phyloP scores from a whole-genome alignment of 2,797 vertebrate genomes.

The Onychomys torridus region DNA sequence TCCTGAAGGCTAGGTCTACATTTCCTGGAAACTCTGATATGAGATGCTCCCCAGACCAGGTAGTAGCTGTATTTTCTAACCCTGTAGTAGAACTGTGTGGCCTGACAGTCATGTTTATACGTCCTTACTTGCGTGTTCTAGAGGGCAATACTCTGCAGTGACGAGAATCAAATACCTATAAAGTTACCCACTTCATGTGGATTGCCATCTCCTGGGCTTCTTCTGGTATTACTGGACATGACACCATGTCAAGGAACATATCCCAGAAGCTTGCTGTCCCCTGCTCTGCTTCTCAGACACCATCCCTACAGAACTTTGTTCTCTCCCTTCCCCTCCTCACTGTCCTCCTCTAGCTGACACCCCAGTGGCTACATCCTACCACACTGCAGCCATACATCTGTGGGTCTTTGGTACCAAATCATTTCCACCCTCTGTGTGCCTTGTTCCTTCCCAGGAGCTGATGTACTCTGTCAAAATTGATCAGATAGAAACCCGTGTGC shows the following conservation, averaged over 20 bases:
- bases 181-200: neutral
- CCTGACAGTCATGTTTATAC: neutral
- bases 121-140: neutral
- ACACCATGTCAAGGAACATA: neutral
- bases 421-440: too few species aligned
- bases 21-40: neutral
- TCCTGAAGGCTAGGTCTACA: neutral
- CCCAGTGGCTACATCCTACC: neutral
- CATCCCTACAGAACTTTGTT: neutral
- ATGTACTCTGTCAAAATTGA: neutral
- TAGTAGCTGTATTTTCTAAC: neutral
- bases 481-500: neutral
- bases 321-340: neutral
- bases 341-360: neutral
- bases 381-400: neutral
- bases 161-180: neutral
- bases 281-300: neutral
- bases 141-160: neutral
- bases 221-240: neutral
- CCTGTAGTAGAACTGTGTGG: neutral
- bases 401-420: neutral
- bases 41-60: neutral
- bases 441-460: neutral
- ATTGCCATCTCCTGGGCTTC: neutral
- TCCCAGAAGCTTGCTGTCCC: neutral